Evolutionary conservation across 30 jellyfish, hydroid and myxozoan species (phyloP).

Genomic region (Aurelia sp.): DNA sequence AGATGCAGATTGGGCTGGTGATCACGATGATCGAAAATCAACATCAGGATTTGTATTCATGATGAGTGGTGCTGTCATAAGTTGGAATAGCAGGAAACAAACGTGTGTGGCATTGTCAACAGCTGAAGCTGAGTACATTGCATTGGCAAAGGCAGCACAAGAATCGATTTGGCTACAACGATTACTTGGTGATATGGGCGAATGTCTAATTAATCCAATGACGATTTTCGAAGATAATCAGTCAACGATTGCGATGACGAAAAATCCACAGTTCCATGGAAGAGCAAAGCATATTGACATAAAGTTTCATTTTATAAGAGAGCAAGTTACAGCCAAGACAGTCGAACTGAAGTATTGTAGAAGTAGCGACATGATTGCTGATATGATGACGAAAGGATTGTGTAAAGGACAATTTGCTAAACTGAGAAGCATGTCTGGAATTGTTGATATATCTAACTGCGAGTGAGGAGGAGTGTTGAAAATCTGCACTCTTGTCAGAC

Average conservation of each 20-base stretch:
- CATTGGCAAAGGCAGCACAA: slow-evolving; percentile 45
- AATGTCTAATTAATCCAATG: neutral
- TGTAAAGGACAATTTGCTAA: slow-evolving; percentile 15
- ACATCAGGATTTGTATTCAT: slow-evolving; percentile 55
- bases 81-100: slow-evolving; percentile 69
- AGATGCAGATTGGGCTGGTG: slow-evolving; percentile 89
- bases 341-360: slow-evolving; percentile 34
- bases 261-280: slow-evolving; percentile 51
- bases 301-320: slow-evolving; percentile 42
- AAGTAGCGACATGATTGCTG: slow-evolving; percentile 48
- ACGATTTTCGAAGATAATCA: slow-evolving; percentile 51
- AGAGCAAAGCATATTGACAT: slow-evolving; percentile 61
- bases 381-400: slow-evolving; percentile 49
- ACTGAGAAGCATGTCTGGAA: slow-evolving; percentile 31
- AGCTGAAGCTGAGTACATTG: slow-evolving; percentile 72
- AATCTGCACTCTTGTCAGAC: neutral
- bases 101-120: slow-evolving; percentile 54
- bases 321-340: neutral
- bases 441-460: neutral
- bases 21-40: slow-evolving; percentile 25
- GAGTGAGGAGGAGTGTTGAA: slow-evolving; percentile 29
- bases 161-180: slow-evolving; percentile 68
- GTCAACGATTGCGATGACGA: slow-evolving; percentile 26
- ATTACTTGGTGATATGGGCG: neutral
- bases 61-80: slow-evolving; percentile 42